These are phyloP conservation scores for Gymnothorax reevesii DNA, from an alignment of 2,797 vertebrate genomes.

Conservation along the genomic window DNA sequence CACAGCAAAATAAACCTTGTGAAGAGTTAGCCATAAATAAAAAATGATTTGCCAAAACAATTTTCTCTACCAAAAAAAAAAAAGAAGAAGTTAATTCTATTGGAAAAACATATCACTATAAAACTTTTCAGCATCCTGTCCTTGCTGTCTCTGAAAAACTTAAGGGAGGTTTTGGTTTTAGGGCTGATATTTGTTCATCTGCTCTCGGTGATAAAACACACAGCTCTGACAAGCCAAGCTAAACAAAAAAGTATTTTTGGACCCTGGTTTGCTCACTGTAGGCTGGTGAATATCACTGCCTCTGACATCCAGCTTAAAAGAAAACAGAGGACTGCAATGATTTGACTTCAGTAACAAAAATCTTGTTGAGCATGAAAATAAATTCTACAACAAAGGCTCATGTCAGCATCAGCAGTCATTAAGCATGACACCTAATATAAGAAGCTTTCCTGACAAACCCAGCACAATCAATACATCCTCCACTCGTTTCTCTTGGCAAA, in stretches of 20 bases:
- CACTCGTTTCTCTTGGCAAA: not conserved
- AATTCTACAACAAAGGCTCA: not conserved
- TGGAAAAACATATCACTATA: not conserved
- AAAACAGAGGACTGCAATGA: not conserved
- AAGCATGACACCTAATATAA: not conserved
- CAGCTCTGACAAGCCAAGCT: not conserved
- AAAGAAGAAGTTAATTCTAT: not conserved
- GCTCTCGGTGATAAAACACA: conserved; percentile 16
- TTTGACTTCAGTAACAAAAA: not conserved
- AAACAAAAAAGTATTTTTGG: conserved; percentile 24
- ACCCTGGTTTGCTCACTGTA: not conserved
- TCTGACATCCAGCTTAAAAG: not conserved
- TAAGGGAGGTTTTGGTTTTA: not conserved
- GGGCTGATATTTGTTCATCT: not conserved
- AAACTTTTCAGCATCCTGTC: not conserved
- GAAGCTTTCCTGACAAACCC: not conserved
- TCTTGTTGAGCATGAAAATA: not conserved
- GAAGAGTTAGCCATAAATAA: not conserved
- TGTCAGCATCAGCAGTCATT: not conserved
- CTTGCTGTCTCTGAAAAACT: not conserved
- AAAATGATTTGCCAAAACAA: not conserved
- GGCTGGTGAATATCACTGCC: not conserved
- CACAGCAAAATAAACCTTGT: not conserved
- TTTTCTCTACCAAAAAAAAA: not conserved
- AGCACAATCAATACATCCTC: not conserved